Base-by-base conservation (phyloP, 2,888 invertebrate species). In the Cerastoderma edule region DNA sequence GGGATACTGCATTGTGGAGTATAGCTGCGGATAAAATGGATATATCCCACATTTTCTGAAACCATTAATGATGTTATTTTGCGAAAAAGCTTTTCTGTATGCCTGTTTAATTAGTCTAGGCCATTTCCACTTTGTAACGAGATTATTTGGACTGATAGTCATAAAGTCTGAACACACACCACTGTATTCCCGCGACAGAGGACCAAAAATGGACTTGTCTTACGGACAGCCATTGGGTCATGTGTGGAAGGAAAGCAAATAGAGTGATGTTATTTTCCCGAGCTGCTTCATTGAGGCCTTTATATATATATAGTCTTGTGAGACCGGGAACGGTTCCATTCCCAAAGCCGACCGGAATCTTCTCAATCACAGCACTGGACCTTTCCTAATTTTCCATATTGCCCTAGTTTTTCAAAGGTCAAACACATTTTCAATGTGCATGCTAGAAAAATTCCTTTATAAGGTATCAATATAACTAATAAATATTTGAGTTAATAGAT, bases 151-250 rank as follows among this genome's bases (percentile, higher is more conserved):
- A 54, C 67, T 32, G 3, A 0, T 0, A 35, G 32, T 33, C 65
- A 71, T 54, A 24, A 65, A 73, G 16, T 70, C 67, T 10, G 67
- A 44, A 44, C 73, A 78, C 8, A 22, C 27, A 4, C 28, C 16
- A n/a, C 67, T 46, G 27, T 54, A 6, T 16, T 54, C 54, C 16
- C 28, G 2, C 3, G 54, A 54, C 54, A 54, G 27, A 27, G 54
- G 54, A 6, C 54, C 54, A 54, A 54, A 54, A 4, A 8, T 54
- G 54, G 13, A 6, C 28, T 54, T 54, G 54, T 54, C 54, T 16
- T 27, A 28, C 4, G 22, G 54, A 54, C 28, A 27, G 54, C 54
- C 54, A 54, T 28, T 54, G 54, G 27, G 54, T 54, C 3, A 28
- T 54, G 27, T 54, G 54, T 28, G 54, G 54, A 6, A 28, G 54